These are phyloP conservation scores for Pristionchus mayeri DNA, from an alignment of 2,888 invertebrate genomes.

Conservation along the genomic window DNA sequence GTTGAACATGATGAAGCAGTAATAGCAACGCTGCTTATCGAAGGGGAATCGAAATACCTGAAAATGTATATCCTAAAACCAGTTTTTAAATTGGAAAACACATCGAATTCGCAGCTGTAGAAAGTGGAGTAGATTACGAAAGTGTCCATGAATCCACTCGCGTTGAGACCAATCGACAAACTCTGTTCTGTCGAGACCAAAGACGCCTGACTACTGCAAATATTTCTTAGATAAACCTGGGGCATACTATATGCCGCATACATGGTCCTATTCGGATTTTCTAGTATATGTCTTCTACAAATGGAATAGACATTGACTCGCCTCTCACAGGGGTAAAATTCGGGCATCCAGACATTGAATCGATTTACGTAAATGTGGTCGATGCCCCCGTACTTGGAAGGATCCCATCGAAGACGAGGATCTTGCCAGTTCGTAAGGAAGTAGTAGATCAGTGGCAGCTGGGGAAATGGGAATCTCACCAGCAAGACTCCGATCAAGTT, in stretches of 20 bases:
- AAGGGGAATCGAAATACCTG: neutral
- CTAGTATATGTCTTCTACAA: no score
- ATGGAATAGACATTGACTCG: neutral
- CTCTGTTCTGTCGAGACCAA: neutral
- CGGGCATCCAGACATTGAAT: slow-evolving; percentile 26
- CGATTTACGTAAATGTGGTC: slow-evolving; percentile 19
- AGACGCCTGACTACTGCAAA: neutral
- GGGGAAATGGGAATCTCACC: neutral
- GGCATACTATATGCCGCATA: no score
- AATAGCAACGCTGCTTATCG: neutral
- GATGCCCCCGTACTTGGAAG: slow-evolving; percentile 8
- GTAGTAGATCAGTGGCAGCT: neutral
- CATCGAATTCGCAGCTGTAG: slow-evolving; percentile 37
- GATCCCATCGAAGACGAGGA: slow-evolving; percentile 18
- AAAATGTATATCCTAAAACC: no score
- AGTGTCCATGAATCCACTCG: neutral
- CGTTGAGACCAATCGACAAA: neutral
- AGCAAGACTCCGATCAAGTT: slow-evolving; percentile 5
- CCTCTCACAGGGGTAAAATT: slow-evolving; percentile 33
- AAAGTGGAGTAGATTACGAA: neutral
- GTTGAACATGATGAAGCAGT: slow-evolving; percentile 5
- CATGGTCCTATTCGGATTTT: no score
- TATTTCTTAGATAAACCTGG: no score
- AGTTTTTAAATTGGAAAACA: neutral
- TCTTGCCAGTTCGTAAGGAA: neutral